Percentiles rank a stretch among this genome's conserved stretches.
Evolutionary conservation across 92 coral and sea anemone species (phyloP).

Genomic region (Actinostola sp.): DNA sequence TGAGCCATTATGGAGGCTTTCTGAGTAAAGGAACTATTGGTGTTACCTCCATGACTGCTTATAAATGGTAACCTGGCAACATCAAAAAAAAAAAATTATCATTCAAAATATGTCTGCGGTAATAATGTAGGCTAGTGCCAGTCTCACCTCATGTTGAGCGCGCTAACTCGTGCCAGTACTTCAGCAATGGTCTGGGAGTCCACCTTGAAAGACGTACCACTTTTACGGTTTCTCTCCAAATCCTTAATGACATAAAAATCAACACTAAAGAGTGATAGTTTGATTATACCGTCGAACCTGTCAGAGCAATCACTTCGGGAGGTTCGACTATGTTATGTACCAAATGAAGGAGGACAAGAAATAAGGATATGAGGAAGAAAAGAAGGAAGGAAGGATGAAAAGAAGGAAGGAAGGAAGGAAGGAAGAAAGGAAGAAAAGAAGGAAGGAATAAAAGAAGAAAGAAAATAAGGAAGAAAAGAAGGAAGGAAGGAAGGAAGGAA

Average conservation of each 20-base stretch:
- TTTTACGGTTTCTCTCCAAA: conserved; percentile 63
- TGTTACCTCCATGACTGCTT: conserved; percentile 26
- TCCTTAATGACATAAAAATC: conserved; percentile 60
- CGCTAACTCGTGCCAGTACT: conserved; percentile 60
- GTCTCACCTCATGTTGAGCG: conserved; percentile 69
- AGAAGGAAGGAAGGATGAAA: not conserved
- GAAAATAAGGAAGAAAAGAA: not conserved
- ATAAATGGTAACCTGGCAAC: conserved; percentile 51
- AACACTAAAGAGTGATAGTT: too few relatives aligned
- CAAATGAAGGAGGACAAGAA: not conserved
- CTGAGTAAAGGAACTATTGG: conserved; percentile 28
- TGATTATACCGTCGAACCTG: too few relatives aligned
- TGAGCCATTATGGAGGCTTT: conserved; percentile 31
- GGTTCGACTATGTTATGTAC: too few relatives aligned
- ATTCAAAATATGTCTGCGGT: too few relatives aligned
- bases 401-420: not conserved
- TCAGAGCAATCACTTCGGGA: too few relatives aligned
- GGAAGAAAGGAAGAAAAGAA: not conserved
- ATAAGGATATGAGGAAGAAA: not conserved
- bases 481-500: not conserved
- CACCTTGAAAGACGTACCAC: conserved; percentile 44
- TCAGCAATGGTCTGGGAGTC: conserved; percentile 76
- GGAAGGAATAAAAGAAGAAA: not conserved
- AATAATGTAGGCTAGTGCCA: too few relatives aligned
- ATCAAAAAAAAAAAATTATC: not conserved